Evolutionary conservation across 2,113 vertebrate species (phyloP).

Genomic region (Baryphthengus martii): DNA sequence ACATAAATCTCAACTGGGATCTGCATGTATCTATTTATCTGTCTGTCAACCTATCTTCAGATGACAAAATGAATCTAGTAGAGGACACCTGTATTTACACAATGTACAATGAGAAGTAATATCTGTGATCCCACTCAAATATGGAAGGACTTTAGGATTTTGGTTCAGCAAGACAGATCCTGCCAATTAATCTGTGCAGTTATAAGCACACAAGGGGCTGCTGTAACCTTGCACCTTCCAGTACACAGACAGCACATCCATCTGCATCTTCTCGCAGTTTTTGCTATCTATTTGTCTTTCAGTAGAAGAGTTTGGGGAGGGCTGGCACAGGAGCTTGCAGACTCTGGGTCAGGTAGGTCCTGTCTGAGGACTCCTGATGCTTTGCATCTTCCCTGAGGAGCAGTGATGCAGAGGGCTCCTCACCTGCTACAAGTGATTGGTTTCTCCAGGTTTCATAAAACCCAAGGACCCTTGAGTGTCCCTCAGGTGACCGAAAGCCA

Average conservation of each 20-base stretch:
- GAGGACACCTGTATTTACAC: background rate
- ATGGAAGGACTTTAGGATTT: background rate
- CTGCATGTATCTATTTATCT: background rate
- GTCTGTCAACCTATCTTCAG: background rate
- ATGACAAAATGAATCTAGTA: background rate
- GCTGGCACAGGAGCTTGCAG: background rate
- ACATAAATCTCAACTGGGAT: background rate
- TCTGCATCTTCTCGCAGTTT: background rate
- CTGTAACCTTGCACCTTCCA: background rate
- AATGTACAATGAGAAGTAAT: background rate
- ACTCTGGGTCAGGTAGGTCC: background rate
- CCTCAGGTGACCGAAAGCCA: background rate
- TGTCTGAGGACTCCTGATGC: background rate
- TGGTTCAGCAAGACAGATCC: accelerated
- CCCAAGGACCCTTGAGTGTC: background rate
- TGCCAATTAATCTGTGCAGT: background rate
- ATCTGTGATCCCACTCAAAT: background rate
- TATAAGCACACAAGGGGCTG: background rate
- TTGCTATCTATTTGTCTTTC: background rate
- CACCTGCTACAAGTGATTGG: background rate
- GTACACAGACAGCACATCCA: background rate
- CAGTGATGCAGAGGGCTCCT: background rate
- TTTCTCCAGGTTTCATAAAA: background rate
- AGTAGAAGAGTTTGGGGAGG: background rate
- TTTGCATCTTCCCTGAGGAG: background rate